phyloP scores from a whole-genome alignment of 2,113 vertebrate species.

The Clarias magur region DNA sequence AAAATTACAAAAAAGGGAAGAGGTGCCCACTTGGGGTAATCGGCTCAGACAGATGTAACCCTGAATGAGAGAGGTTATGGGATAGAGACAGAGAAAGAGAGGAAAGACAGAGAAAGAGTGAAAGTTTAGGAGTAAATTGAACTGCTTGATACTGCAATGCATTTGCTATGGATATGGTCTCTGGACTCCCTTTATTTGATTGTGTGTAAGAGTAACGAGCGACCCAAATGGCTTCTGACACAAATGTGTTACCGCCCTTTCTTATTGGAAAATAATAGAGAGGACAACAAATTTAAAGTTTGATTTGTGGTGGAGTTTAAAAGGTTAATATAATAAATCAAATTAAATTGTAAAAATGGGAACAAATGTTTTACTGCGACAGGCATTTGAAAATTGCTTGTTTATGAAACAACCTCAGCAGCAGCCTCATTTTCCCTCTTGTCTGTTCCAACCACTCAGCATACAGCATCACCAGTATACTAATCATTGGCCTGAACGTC shows the following conservation, averaged over 20 bases:
- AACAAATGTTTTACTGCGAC: too few species aligned
- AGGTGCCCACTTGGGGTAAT: background rate
- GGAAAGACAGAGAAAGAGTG: background rate
- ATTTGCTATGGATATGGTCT: constrained; percentile 1
- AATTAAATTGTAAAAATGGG: background rate
- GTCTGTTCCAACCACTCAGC: too few species aligned
- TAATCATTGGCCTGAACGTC: too few species aligned
- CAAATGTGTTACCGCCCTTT: background rate
- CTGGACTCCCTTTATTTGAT: constrained; percentile 49
- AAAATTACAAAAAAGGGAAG: background rate
- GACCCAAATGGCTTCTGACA: constrained; percentile 49
- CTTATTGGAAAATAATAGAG: background rate
- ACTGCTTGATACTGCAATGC: background rate
- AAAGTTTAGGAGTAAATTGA: background rate
- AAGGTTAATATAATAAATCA: background rate
- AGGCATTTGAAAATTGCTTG: too few species aligned
- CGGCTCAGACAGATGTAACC: background rate
- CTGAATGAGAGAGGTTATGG: background rate
- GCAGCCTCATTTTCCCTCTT: too few species aligned
- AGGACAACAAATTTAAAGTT: background rate
- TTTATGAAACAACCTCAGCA: too few species aligned
- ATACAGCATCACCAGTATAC: too few species aligned
- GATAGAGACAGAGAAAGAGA: background rate
- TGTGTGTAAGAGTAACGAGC: constrained; percentile 49
- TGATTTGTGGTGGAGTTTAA: too few species aligned